A percentile compares a stretch with the other conserved stretches of the same genome.
Conservation (phyloP, 2,113 vertebrate species). For the Microcebus ravelobensis region DNA sequence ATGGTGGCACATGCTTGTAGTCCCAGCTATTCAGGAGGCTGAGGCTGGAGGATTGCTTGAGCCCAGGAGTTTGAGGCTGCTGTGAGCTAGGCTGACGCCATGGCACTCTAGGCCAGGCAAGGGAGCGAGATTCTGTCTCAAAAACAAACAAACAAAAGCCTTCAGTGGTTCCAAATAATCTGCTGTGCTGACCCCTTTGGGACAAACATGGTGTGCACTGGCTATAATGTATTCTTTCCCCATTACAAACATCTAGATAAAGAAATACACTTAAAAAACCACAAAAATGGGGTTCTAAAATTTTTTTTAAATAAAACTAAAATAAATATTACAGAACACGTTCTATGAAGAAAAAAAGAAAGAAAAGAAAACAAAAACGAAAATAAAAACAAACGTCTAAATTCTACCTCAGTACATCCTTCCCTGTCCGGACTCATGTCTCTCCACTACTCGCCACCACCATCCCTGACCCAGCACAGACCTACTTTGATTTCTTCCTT, state of each 20-base stretch:
- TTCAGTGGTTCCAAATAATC: not conserved
- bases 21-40: too few relatives aligned
- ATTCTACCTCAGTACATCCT: not conserved
- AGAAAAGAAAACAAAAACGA: too few relatives aligned
- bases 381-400: not conserved
- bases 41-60: too few relatives aligned
- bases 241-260: not conserved
- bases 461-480: not conserved
- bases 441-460: not conserved
- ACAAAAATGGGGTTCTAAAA: not conserved
- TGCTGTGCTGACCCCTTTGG: not conserved
- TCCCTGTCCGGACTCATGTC: not conserved
- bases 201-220: not conserved
- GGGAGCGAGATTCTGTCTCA: too few relatives aligned
- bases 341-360: too few relatives aligned
- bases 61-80: too few relatives aligned
- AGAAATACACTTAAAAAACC: too few relatives aligned
- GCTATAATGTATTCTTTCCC: not conserved
- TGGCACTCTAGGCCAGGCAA: too few relatives aligned
- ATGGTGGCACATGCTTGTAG: too few relatives aligned
- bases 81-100: too few relatives aligned
- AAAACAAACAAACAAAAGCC: not conserved
- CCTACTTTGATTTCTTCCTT: not conserved
- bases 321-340: not conserved
- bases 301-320: not conserved